Conservation (phyloP, 2,113 vertebrate species). For the Dicaeum eximium region DNA sequence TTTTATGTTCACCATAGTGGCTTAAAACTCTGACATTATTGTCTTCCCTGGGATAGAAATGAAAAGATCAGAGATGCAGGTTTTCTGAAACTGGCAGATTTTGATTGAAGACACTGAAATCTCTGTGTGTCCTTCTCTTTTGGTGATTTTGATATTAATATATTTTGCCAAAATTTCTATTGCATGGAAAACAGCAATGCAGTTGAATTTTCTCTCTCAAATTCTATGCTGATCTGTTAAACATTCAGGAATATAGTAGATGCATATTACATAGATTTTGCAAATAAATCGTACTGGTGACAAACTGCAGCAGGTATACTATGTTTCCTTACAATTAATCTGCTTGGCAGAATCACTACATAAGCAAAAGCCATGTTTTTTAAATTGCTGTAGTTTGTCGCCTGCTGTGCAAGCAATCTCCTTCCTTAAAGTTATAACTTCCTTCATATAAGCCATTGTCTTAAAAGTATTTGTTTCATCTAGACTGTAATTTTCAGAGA, state of each 20-base stretch:
- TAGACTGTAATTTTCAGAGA: conserved; percentile 2
- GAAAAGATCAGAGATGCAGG: background rate
- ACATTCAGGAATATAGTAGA: background rate
- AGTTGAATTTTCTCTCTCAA: background rate
- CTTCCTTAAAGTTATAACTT: background rate
- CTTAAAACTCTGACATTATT: background rate
- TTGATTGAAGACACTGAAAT: background rate
- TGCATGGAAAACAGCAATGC: background rate
- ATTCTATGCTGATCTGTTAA: background rate
- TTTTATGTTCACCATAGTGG: background rate
- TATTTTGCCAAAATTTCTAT: background rate
- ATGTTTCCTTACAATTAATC: background rate
- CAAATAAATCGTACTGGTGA: background rate
- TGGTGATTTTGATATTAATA: background rate
- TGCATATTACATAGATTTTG: background rate
- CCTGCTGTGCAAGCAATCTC: background rate
- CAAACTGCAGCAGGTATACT: background rate
- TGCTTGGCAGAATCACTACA: background rate
- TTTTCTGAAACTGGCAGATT: background rate
- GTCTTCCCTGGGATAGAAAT: background rate
- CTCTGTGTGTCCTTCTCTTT: background rate
- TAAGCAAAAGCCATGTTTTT: background rate
- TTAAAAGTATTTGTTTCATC: background rate
- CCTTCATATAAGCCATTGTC: background rate
- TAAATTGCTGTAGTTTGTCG: background rate